Evolutionary conservation across 2,113 vertebrate species (phyloP).

Genomic region (Chelonoidis abingdonii): DNA sequence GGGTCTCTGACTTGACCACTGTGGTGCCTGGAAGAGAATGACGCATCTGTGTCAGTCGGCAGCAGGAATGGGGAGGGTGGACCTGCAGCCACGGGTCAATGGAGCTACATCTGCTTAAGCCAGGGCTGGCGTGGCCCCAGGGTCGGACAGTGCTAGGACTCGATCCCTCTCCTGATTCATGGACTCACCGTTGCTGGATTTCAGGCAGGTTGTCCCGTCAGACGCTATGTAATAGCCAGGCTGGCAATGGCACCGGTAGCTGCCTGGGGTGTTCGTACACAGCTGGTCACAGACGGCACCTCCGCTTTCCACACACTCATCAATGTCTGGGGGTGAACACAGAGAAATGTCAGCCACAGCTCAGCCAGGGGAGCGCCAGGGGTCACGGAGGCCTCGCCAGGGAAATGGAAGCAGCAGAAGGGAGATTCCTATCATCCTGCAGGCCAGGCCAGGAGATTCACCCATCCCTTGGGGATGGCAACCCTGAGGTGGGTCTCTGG

Average conservation of each 20-base stretch:
- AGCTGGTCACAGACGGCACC: slow-evolving; percentile 77
- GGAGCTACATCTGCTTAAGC: not conserved
- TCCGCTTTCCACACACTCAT: slow-evolving; percentile 77
- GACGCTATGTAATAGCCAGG: slow-evolving; percentile 74
- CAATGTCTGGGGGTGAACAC: slow-evolving; percentile 69
- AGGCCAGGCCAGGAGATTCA: not conserved
- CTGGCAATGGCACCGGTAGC: slow-evolving; percentile 79
- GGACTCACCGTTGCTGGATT: slow-evolving; percentile 77
- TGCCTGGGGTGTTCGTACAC: slow-evolving; percentile 82
- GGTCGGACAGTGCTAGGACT: not conserved
- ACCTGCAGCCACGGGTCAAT: not conserved
- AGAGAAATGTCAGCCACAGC: not conserved
- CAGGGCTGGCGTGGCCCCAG: not conserved
- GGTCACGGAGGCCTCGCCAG: not conserved
- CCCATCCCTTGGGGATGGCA: not conserved
- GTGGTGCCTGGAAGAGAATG: slow-evolving; percentile 70
- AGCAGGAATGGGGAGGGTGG: not conserved
- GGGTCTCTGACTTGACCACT: slow-evolving; percentile 77
- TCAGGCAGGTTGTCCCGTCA: slow-evolving; percentile 78
- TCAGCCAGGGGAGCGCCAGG: not conserved
- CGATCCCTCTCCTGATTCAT: not conserved
- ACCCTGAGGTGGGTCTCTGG: not conserved
- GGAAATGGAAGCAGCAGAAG: too few species aligned
- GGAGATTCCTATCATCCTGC: not conserved
- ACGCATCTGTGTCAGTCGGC: not conserved